Base-by-base conservation (phyloP, 2,888 invertebrate species). In the Hirtodrosophila alboralis region DNA sequence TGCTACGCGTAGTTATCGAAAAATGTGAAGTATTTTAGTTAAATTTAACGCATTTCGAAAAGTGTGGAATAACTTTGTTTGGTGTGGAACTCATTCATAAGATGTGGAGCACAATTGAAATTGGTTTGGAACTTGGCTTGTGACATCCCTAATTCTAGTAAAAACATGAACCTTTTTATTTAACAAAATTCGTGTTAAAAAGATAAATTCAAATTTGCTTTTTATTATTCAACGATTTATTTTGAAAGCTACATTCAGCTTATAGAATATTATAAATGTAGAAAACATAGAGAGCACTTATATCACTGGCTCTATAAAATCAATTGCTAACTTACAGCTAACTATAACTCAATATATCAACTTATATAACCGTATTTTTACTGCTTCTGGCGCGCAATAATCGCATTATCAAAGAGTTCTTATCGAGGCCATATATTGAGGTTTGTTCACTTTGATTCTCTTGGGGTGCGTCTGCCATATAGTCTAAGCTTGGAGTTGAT, bases 391-490 rank as follows among this genome's bases (percentile, higher is more conserved):
- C 67, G 0, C 70, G 72, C 21, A 84, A 26, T 12, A 87, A 30
- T n/a, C 74, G 62, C 87, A 87, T 87, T 14, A 84, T 84, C 37
- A 83, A 28, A 1, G 84, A 84, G 40, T 84, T 76, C 44, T 73
- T 73, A 27, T 71, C 66, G 5, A 78, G 52, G 1, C 85, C 80
- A 8, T 80, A 84, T 6, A 84, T 75, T 0, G 85, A 84, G 18
- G 73, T 68, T 18, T 77, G 66, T 0, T 58, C 44, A 10, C 36
- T 47, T 30, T 57, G 53, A 4, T 51, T 36, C 12, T 44, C 18
- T 31, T 38, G 9, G 0, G 58, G 30, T 28, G 66, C 76, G 38
- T 72, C 74, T 34, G 57, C 41, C 41, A 49, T 43, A 23, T 79
- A 75, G 51, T 79, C 76, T 12, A 28, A 10, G 16, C 21, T 79